phyloP scores from a whole-genome alignment of 2,797 vertebrate species.

The Lithobates pipiens region DNA sequence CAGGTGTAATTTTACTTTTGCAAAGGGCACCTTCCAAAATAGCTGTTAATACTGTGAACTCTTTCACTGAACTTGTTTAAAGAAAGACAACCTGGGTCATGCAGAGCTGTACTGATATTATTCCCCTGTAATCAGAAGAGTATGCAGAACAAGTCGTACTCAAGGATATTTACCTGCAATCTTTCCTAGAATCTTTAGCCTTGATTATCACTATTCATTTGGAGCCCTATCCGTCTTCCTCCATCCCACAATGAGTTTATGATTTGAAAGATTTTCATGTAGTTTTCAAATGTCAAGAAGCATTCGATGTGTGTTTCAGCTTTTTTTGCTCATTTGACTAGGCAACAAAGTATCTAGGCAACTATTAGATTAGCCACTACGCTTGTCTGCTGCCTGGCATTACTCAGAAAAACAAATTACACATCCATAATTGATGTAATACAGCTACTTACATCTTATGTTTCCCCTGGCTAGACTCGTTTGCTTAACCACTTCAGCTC shows the following conservation, averaged over 20 bases:
- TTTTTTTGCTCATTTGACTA: constrained; percentile 38
- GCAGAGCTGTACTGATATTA: neutral
- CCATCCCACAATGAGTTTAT: constrained; percentile 10
- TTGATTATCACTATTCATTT: constrained; percentile 58
- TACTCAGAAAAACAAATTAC: constrained; percentile 63
- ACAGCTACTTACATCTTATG: constrained; percentile 59
- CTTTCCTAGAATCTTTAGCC: constrained; percentile 28
- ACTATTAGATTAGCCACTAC: constrained; percentile 53
- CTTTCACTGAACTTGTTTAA: neutral
- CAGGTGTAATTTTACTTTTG: neutral
- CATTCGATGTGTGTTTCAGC: constrained; percentile 46
- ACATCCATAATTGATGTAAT: constrained; percentile 59
- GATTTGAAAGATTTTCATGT: constrained; percentile 49
- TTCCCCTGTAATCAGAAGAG: constrained; percentile 16
- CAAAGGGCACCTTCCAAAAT: neutral
- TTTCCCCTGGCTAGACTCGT: constrained; percentile 41
- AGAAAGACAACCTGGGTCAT: constrained; percentile 3
- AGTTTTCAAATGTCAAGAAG: constrained; percentile 51
- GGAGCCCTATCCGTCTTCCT: neutral
- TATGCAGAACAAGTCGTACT: constrained; percentile 15
- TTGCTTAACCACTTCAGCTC: neutral
- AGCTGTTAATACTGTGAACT: neutral
- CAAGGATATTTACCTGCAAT: constrained; percentile 43
- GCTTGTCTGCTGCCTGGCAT: constrained; percentile 4
- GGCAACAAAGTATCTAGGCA: constrained; percentile 66